Evolutionary conservation across 2,797 vertebrate genomes (phyloP).

Genomic region (Microctenopoma lineatum): DNA sequence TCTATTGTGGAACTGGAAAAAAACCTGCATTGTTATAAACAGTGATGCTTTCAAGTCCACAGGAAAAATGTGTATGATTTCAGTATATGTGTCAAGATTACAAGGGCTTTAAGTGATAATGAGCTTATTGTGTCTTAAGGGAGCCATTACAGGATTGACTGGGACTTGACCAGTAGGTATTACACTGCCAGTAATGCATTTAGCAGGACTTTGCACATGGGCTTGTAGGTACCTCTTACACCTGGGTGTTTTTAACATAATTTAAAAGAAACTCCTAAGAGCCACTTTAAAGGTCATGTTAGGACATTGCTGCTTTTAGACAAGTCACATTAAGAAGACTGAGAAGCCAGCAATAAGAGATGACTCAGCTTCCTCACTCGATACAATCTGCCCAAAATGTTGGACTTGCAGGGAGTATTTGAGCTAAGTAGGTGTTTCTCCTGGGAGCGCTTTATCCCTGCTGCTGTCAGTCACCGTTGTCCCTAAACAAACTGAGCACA

Average conservation of each 20-base stretch:
- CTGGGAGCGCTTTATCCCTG: conserved; percentile 18
- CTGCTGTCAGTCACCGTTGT: conserved; percentile 38
- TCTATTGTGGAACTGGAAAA: background rate
- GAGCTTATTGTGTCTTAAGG: conserved; percentile 53
- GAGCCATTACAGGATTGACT: conserved; percentile 43
- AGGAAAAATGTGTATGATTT: conserved; percentile 16
- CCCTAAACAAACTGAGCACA: conserved; percentile 32
- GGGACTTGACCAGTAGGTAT: conserved; percentile 35
- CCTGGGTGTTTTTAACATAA: background rate
- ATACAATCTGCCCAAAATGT: conserved; percentile 12
- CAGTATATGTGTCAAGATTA: conserved; percentile 53
- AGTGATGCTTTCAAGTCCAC: background rate
- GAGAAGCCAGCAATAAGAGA: conserved; percentile 1
- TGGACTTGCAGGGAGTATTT: conserved; percentile 26
- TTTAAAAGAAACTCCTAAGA: background rate
- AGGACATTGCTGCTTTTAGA: background rate
- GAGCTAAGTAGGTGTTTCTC: conserved; percentile 24
- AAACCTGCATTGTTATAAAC: background rate
- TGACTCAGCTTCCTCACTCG: conserved; percentile 27
- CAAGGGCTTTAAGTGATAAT: conserved; percentile 45
- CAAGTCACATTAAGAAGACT: conserved; percentile 3
- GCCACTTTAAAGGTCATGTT: background rate
- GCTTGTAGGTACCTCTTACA: background rate
- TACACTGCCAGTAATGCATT: conserved; percentile 37
- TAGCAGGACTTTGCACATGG: conserved; percentile 32